Conservation (phyloP, 1,140 invertebrate genomes). For the Bombus haemorrhoidalis region DNA sequence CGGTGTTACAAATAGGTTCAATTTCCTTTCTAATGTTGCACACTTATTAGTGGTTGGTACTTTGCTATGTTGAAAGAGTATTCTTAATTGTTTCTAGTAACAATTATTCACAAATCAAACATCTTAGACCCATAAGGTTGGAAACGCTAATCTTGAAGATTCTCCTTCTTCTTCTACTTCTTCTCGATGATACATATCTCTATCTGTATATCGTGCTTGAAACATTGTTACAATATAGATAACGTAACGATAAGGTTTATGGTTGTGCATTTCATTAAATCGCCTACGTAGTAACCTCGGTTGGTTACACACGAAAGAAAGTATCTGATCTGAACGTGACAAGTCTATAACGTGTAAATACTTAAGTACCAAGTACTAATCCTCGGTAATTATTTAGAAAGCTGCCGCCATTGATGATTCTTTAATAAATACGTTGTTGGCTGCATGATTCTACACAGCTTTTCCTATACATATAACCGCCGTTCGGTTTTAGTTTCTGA, state of each 20-base stretch:
- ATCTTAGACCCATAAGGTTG: too few relatives aligned
- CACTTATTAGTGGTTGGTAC: too few relatives aligned
- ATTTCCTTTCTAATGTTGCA: neutral
- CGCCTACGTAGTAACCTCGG: neutral
- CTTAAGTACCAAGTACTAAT: neutral
- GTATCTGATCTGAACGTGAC: constrained; percentile 3
- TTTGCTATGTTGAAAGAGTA: neutral
- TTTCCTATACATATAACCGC: too few relatives aligned
- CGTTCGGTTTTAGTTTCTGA: too few relatives aligned
- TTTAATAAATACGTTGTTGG: too few relatives aligned
- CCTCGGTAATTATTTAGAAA: too few relatives aligned
- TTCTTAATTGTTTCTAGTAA: neutral
- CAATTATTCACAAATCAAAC: neutral
- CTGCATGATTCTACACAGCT: too few relatives aligned
- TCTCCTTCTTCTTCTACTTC: too few relatives aligned
- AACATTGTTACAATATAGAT: neutral
- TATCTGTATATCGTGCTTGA: neutral
- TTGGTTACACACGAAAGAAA: neutral
- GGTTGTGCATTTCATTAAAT: constrained; percentile 8
- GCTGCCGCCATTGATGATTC: too few relatives aligned
- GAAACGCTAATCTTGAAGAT: neutral
- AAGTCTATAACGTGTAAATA: neutral
- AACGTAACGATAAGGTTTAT: constrained; percentile 4
- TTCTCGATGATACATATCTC: neutral
- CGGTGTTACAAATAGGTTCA: neutral